These are phyloP conservation scores for Drosophila eugracilis DNA, from an alignment of 1,140 invertebrate species.

Conservation along the genomic window DNA sequence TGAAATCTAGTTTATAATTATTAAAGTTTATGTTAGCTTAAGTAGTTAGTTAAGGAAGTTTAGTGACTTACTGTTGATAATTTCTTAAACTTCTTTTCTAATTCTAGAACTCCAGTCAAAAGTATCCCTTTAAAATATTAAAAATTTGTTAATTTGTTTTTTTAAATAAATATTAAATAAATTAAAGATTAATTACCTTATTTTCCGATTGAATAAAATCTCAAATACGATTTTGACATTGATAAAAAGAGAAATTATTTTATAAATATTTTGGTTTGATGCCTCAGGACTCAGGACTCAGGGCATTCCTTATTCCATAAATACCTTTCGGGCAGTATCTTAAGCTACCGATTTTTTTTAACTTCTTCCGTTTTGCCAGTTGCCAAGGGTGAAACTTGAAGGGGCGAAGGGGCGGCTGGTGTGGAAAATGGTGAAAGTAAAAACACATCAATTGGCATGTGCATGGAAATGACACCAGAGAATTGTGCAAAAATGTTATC, in stretches of 20 bases:
- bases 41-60: no score
- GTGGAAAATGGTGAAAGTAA: constrained; percentile 64
- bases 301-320: constrained; percentile 26
- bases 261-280: neutral
- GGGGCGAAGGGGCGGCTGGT: neutral
- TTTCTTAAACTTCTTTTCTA: no score
- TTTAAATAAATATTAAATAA: no score
- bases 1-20: no score
- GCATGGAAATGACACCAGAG: constrained; percentile 83
- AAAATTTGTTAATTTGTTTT: no score
- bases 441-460: constrained; percentile 83
- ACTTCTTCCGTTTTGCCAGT: constrained; percentile 7
- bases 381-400: constrained; percentile 15
- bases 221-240: neutral
- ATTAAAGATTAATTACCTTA: neutral
- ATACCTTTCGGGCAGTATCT: constrained; percentile 29
- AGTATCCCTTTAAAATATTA: no score
- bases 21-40: no score
- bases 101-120: no score
- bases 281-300: no score
- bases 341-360: constrained; percentile 15
- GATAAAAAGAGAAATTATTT: neutral
- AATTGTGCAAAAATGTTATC: constrained; percentile 83
- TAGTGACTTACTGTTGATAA: no score
- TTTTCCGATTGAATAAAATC: neutral